phyloP scores from a whole-genome alignment of 2,797 vertebrate genomes.

The Triplophysa yarkandensis region DNA sequence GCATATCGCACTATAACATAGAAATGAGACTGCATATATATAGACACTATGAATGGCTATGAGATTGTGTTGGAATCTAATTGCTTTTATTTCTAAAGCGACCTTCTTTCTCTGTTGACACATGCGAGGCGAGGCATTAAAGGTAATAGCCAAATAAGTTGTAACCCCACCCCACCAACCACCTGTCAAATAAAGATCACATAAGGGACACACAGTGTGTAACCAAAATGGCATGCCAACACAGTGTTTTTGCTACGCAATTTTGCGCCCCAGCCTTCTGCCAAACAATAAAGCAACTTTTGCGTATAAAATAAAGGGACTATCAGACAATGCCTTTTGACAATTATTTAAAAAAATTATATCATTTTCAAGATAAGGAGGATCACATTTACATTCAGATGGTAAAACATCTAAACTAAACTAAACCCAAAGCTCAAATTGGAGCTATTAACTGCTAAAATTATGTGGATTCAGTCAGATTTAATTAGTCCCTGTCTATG shows the following conservation, averaged over 20 bases:
- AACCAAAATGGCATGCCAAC: not conserved
- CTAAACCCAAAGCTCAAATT: not conserved
- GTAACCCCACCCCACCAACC: not conserved
- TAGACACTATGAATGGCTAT: too few species aligned
- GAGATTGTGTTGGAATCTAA: too few species aligned
- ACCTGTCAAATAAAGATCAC: conserved; percentile 5
- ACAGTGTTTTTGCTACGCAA: not conserved
- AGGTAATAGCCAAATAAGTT: not conserved
- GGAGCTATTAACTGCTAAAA: not conserved
- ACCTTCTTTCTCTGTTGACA: not conserved
- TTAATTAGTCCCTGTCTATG: too few species aligned
- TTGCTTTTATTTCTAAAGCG: not conserved
- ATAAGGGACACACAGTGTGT: conserved; percentile 2
- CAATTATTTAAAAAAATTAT: not conserved
- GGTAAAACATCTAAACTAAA: not conserved
- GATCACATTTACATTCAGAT: not conserved
- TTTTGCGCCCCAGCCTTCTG: not conserved
- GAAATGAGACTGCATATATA: too few species aligned
- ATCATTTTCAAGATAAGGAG: not conserved
- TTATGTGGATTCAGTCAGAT: too few species aligned
- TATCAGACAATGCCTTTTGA: not conserved
- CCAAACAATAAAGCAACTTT: not conserved
- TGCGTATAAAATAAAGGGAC: not conserved
- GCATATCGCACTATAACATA: too few species aligned
- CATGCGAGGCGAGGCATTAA: not conserved